A percentile compares a stretch with the other conserved stretches of the same genome.
Conservation (phyloP, 2,888 invertebrate species). For the Thumatha senex region DNA sequence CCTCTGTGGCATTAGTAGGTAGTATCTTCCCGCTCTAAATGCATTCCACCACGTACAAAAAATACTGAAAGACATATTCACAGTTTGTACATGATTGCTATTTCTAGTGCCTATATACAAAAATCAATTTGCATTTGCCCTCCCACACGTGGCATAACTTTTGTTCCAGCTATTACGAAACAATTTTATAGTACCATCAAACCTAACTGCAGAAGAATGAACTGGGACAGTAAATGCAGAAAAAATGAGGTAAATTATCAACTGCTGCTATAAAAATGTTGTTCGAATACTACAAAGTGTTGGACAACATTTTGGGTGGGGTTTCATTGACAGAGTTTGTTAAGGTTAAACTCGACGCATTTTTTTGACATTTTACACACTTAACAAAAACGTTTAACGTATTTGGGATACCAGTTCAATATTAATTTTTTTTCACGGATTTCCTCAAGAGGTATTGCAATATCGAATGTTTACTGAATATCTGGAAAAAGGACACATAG, state of each 20-base stretch:
- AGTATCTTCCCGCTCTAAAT: no score
- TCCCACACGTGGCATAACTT: constrained; percentile 5
- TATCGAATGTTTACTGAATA: no score
- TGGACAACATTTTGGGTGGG: constrained; percentile 41
- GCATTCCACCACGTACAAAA: no score
- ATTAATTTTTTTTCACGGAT: no score
- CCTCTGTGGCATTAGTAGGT: no score
- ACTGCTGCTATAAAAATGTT: constrained; percentile 53
- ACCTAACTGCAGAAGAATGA: constrained; percentile 11
- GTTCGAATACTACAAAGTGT: constrained; percentile 55
- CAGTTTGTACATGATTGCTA: background rate
- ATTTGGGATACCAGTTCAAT: no score
- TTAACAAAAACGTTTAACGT: no score
- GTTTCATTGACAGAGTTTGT: constrained; percentile 18
- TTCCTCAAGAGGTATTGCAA: no score
- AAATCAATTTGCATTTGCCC: background rate
- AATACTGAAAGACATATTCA: no score
- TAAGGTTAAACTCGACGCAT: background rate
- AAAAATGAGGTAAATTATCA: constrained; percentile 44
- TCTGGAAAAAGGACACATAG: no score
- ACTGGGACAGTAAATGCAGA: constrained; percentile 23
- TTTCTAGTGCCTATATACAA: background rate
- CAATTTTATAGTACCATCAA: constrained; percentile 17
- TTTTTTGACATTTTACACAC: no score
- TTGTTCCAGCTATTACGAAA: constrained; percentile 12